phyloP scores from a whole-genome alignment of 1,140 invertebrate genomes.

The Philaenus spumarius region DNA sequence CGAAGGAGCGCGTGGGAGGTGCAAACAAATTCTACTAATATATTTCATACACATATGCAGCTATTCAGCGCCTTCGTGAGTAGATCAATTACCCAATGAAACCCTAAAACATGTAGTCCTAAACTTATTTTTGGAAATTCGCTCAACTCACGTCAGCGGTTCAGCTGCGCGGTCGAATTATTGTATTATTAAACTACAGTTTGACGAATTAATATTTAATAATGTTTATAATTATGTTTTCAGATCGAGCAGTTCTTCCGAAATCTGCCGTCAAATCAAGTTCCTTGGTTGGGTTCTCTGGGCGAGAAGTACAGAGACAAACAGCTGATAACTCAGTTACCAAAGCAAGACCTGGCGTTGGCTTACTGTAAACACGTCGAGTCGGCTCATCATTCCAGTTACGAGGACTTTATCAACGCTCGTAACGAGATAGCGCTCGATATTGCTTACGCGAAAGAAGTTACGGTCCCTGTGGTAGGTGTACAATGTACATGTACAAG shows the following conservation, averaged over 20 bases:
- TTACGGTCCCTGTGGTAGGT: conserved; percentile 44
- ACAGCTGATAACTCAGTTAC: conserved; percentile 82
- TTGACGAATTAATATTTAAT: too few species aligned
- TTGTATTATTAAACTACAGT: too few species aligned
- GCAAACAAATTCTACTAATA: too few species aligned
- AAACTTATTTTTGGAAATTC: too few species aligned
- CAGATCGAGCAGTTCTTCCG: conserved; percentile 65
- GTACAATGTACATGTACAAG: too few species aligned
- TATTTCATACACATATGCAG: too few species aligned
- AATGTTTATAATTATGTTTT: conserved; percentile 18
- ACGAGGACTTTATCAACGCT: conserved; percentile 84
- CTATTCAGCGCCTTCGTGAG: too few species aligned
- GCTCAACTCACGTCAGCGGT: too few species aligned
- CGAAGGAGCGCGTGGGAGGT: too few species aligned
- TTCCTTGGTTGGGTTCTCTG: conserved; percentile 64
- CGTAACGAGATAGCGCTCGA: conserved; percentile 93
- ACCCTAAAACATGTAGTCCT: too few species aligned
- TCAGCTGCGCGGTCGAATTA: too few species aligned
- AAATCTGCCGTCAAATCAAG: conserved; percentile 65
- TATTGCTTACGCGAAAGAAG: conserved; percentile 69
- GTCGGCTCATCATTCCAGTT: conserved; percentile 62
- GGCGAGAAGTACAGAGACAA: conserved; percentile 73
- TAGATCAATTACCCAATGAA: too few species aligned
- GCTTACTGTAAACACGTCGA: conserved; percentile 85
- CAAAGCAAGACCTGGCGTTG: conserved; percentile 88